Evolutionary conservation across 2,113 vertebrate genomes (phyloP).

Genomic region (Aix galericulata): DNA sequence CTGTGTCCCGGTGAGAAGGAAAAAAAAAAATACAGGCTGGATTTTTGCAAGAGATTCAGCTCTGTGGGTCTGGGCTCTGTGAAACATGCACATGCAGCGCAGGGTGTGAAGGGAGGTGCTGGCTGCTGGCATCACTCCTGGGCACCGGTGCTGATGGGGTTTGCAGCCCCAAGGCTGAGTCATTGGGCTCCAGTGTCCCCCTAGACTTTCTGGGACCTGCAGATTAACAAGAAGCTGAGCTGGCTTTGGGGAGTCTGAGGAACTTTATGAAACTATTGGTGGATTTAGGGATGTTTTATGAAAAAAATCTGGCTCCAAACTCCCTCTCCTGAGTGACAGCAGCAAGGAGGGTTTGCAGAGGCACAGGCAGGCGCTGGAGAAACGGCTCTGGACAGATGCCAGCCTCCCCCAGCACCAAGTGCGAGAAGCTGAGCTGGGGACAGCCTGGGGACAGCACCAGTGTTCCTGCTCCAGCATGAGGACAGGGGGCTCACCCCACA

Average conservation of each 20-base stretch:
- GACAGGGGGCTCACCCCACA: neutral
- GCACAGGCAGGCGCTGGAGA: neutral
- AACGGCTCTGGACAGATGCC: neutral
- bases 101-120: rapidly evolving
- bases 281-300: neutral
- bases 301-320: neutral
- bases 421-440: neutral
- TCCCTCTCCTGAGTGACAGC: rapidly evolving
- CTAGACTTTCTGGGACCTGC: neutral
- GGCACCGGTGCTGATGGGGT: rapidly evolving
- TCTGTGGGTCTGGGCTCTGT: rapidly evolving
- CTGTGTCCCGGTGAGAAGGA: neutral
- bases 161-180: neutral
- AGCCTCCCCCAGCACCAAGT: rapidly evolving
- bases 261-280: rapidly evolving
- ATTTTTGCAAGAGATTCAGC: neutral
- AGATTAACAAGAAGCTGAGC: neutral
- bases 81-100: too few species aligned
- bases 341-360: neutral
- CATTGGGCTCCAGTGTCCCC: rapidly evolving
- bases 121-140: rapidly evolving
- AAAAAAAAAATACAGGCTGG: neutral
- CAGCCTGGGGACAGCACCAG: rapidly evolving
- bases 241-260: neutral
- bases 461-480: neutral